Evolutionary conservation across 2,113 vertebrate genomes (phyloP).

Genomic region (Zapus hudsonius): DNA sequence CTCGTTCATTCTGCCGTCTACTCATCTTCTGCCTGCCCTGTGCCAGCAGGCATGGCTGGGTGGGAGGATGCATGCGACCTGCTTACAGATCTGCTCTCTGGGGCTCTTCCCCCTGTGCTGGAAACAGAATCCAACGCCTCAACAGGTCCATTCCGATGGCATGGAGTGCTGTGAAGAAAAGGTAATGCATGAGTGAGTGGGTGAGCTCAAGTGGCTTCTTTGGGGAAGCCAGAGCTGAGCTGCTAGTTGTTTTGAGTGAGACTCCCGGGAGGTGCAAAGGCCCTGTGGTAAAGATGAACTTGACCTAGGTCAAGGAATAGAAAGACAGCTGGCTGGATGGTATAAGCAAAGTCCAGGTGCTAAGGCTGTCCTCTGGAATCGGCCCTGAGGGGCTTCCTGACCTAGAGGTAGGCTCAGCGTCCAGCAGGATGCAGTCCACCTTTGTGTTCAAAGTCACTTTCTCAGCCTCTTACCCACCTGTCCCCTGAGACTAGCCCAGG

Average conservation of each 20-base stretch:
- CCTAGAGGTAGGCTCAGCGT: neutral
- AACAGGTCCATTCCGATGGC: neutral
- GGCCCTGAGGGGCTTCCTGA: neutral
- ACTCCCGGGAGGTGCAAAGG: neutral
- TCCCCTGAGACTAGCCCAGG: neutral
- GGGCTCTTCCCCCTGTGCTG: neutral
- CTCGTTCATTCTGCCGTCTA: neutral
- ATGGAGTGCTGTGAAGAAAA: neutral
- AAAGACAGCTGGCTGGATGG: neutral
- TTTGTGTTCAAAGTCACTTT: fast-evolving
- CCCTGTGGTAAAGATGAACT: neutral
- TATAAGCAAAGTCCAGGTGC: neutral
- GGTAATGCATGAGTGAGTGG: neutral
- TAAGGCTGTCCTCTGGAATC: neutral
- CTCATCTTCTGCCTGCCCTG: fast-evolving
- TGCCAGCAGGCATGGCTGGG: neutral
- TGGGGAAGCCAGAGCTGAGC: neutral
- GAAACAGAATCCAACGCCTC: neutral
- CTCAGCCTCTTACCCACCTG: neutral
- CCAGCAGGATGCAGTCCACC: neutral
- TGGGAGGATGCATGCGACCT: too few relatives aligned
- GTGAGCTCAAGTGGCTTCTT: neutral
- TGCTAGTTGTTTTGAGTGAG: neutral
- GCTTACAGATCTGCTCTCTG: neutral
- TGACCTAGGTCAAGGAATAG: neutral